These are phyloP conservation scores for Globodera ellingtonae DNA, from an alignment of 1,140 invertebrate genomes.

Conservation along the genomic window DNA sequence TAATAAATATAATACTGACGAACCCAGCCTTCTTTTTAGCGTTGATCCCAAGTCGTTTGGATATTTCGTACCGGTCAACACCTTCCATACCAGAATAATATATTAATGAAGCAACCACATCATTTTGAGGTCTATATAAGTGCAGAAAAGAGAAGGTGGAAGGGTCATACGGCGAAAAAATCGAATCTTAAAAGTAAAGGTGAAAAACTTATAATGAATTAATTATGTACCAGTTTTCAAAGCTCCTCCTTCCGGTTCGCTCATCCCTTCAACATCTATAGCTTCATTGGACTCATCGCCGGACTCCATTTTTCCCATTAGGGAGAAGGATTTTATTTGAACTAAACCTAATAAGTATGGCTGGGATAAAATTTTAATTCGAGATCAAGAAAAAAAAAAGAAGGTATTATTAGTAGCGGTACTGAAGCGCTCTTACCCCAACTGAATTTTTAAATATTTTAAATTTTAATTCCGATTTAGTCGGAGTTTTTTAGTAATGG, in stretches of 20 bases:
- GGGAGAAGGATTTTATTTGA: too few relatives aligned
- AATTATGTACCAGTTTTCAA: neutral
- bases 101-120: slow-evolving; percentile 43
- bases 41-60: slow-evolving; percentile 41
- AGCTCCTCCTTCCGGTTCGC: neutral
- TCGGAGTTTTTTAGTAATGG: too few relatives aligned
- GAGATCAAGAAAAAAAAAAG: too few relatives aligned
- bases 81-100: slow-evolving; percentile 44
- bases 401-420: too few relatives aligned
- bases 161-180: slow-evolving; percentile 43
- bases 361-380: too few relatives aligned
- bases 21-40: slow-evolving; percentile 46
- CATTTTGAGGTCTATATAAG: slow-evolving; percentile 46
- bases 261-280: neutral
- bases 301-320: neutral
- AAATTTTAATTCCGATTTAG: too few relatives aligned
- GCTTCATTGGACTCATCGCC: neutral
- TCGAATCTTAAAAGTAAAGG: neutral
- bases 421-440: too few relatives aligned
- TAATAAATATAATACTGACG: neutral
- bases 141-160: slow-evolving; percentile 29
- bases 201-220: neutral
- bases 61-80: slow-evolving; percentile 51
- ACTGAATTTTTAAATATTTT: too few relatives aligned
- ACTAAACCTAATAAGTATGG: neutral